Conservation (phyloP, 1,140 invertebrate genomes). For the Sarcophaga peregrina region DNA sequence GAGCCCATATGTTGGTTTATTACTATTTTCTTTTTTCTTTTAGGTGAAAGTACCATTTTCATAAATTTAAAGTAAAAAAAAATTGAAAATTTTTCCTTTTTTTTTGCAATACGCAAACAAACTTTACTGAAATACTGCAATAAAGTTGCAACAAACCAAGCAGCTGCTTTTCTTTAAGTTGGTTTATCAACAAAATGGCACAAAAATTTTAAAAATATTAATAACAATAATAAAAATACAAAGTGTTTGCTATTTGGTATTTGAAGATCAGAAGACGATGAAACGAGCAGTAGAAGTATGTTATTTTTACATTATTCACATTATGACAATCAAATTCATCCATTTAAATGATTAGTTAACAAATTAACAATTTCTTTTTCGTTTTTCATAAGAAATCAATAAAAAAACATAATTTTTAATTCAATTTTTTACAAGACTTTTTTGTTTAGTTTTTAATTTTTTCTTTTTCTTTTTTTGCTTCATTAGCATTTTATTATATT, state of each 20-base stretch:
- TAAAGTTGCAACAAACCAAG: too few species aligned
- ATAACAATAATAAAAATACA: background rate
- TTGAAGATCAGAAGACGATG: background rate
- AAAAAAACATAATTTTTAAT: background rate
- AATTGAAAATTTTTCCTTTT: too few species aligned
- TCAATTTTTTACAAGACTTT: background rate
- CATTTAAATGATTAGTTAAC: constrained; percentile 33
- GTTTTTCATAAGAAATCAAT: background rate
- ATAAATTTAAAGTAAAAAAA: background rate
- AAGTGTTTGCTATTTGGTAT: background rate
- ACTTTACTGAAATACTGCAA: too few species aligned
- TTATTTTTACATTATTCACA: constrained; percentile 35
- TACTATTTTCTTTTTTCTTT: background rate
- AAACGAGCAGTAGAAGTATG: background rate
- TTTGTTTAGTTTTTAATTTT: too few species aligned
- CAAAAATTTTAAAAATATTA: background rate
- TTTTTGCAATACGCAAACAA: too few species aligned
- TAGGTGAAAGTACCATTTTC: constrained; percentile 4
- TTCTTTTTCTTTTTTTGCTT: constrained; percentile 3
- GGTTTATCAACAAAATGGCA: background rate
- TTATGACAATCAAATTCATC: constrained; percentile 34
- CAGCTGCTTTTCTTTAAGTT: too few species aligned
- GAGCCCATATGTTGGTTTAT: background rate
- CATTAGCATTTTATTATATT: constrained; percentile 9
- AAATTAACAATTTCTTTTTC: constrained; percentile 19